phyloP scores from a whole-genome alignment of 2,797 vertebrate species.

The Siniperca scherzeri region DNA sequence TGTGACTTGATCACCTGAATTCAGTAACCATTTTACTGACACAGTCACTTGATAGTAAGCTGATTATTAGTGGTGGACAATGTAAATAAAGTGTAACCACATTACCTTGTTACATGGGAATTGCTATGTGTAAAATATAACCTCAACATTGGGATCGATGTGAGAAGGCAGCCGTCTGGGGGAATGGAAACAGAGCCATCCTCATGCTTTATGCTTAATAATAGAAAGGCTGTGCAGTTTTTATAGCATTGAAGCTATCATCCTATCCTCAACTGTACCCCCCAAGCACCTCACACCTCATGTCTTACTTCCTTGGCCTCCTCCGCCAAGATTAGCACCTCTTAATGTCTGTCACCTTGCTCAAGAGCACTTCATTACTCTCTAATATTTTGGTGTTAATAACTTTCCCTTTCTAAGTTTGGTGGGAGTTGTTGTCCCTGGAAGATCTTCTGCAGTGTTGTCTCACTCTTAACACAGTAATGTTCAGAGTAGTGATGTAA shows the following conservation, averaged over 20 bases:
- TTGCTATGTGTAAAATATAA: slow-evolving; percentile 28
- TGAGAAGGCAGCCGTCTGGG: not conserved
- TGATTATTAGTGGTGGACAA: slow-evolving; percentile 34
- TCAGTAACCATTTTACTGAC: slow-evolving; percentile 17
- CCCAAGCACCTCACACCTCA: slow-evolving; percentile 53
- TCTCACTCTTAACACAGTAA: slow-evolving; percentile 21
- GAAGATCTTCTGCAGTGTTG: slow-evolving; percentile 14
- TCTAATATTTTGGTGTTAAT: slow-evolving; percentile 27
- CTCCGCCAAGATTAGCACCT: slow-evolving; percentile 52
- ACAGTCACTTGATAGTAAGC: slow-evolving; percentile 35
- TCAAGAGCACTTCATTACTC: slow-evolving; percentile 46
- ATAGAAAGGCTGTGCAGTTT: slow-evolving; percentile 33
- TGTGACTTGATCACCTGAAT: slow-evolving; percentile 68
- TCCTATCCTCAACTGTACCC: slow-evolving; percentile 35
- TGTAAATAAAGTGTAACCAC: slow-evolving; percentile 35
- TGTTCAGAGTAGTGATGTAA: slow-evolving; percentile 34
- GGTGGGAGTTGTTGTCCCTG: not conserved
- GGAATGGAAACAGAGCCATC: slow-evolving; percentile 29
- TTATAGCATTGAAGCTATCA: slow-evolving; percentile 22
- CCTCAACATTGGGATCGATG: slow-evolving; percentile 13
- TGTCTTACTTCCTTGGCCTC: slow-evolving; percentile 38
- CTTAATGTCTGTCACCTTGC: slow-evolving; percentile 43
- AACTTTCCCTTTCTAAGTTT: not conserved
- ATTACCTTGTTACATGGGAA: slow-evolving; percentile 2
- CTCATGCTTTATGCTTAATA: slow-evolving; percentile 35